Evolutionary conservation across 2,888 invertebrate genomes (phyloP).

Genomic region (Phanerotoma sp.): DNA sequence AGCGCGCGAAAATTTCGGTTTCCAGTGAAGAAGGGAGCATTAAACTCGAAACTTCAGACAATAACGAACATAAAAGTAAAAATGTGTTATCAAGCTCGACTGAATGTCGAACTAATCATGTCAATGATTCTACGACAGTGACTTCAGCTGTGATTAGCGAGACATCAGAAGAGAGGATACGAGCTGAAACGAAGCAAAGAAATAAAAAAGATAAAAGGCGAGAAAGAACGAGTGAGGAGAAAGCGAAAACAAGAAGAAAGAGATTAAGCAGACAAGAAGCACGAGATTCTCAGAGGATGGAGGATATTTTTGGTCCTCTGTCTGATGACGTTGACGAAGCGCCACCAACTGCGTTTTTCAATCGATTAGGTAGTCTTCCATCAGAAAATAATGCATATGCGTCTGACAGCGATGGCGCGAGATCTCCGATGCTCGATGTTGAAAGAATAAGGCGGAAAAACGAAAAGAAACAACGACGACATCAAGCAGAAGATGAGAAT

Average conservation of each 20-base stretch:
- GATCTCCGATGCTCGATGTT: conserved; percentile 57
- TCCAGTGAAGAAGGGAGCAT: conserved; percentile 53
- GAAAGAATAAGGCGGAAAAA: conserved; percentile 48
- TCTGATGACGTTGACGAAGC: conserved; percentile 70
- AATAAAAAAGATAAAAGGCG: conserved; percentile 56
- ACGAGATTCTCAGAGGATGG: conserved; percentile 65
- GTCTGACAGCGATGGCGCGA: conserved; percentile 60
- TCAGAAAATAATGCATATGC: conserved; percentile 56
- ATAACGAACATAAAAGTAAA: conserved; percentile 43
- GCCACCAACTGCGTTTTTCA: conserved; percentile 50
- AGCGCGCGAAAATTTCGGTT: conserved; percentile 70
- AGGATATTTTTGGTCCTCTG: conserved; percentile 84
- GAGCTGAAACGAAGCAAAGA: conserved; percentile 56
- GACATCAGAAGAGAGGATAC: conserved; percentile 51
- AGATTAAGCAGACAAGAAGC: conserved; percentile 65
- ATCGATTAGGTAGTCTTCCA: conserved; percentile 42
- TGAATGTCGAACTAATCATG: conserved; percentile 41
- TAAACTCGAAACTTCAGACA: conserved; percentile 44
- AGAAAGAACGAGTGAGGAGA: conserved; percentile 54
- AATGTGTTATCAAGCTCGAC: conserved; percentile 30
- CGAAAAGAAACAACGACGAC: conserved; percentile 53
- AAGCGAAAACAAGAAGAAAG: conserved; percentile 52
- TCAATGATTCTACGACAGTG: conserved; percentile 30
- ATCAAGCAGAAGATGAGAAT: conserved; percentile 69
- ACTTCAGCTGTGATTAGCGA: conserved; percentile 34